Evolutionary conservation across 2,113 vertebrate genomes (phyloP).

Genomic region (Trinectes maculatus): DNA sequence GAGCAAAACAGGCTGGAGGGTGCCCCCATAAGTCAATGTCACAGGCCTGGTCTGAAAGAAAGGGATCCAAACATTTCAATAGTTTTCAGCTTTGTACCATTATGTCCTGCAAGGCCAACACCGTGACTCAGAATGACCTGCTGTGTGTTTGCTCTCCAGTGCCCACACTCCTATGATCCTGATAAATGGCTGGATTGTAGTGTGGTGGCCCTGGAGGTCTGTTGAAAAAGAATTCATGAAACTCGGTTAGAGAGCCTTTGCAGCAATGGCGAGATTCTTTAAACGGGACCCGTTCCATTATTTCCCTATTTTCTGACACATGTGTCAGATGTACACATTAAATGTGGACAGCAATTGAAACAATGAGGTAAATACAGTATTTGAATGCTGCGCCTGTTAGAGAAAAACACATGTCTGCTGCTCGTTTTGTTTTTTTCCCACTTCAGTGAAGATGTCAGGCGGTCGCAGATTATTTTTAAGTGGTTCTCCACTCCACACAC

Average conservation of each 20-base stretch:
- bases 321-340: background rate
- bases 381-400: background rate
- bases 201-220: slow-evolving; percentile 13
- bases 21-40: slow-evolving; percentile 71
- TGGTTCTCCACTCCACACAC: no score
- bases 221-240: background rate
- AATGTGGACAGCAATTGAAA: background rate
- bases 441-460: no score
- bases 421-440: background rate
- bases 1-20: slow-evolving; percentile 66
- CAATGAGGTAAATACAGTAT: background rate
- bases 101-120: background rate
- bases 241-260: background rate
- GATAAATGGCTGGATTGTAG: slow-evolving; percentile 38
- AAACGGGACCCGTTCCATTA: background rate
- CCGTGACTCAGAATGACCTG: background rate
- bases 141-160: slow-evolving; percentile 15
- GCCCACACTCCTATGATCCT: slow-evolving; percentile 4
- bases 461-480: no score
- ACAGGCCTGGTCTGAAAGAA: slow-evolving; percentile 27
- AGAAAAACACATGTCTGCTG: background rate
- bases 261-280: background rate
- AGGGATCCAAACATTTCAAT: slow-evolving; percentile 62
- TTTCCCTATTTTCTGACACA: background rate
- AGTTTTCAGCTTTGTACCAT: slow-evolving; percentile 2